These are phyloP conservation scores for Ursus arctos DNA, from an alignment of 2,113 vertebrate species.

Conservation along the genomic window DNA sequence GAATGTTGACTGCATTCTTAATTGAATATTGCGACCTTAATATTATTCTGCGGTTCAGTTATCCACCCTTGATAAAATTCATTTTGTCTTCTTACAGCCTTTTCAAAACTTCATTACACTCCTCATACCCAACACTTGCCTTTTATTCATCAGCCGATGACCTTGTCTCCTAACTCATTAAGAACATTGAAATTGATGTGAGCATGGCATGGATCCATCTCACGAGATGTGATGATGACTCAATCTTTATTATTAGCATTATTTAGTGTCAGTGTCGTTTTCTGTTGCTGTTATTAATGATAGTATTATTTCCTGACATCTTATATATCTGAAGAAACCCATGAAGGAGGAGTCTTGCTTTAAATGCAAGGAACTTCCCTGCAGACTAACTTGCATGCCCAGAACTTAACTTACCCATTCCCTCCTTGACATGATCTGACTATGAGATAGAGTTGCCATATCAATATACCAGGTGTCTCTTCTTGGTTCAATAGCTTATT, in stretches of 20 bases:
- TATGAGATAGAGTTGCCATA: background rate
- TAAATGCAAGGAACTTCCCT: background rate
- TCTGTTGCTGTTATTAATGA: background rate
- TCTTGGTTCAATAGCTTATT: background rate
- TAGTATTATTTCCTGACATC: background rate
- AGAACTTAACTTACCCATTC: background rate
- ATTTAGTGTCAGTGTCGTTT: background rate
- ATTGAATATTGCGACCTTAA: background rate
- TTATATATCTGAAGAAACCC: background rate
- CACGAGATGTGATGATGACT: background rate
- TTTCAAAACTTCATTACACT: background rate
- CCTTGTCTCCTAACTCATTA: background rate
- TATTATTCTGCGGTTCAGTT: background rate
- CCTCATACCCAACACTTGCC: background rate
- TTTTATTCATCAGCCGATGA: background rate
- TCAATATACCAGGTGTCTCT: background rate
- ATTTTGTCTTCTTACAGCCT: background rate
- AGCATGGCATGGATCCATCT: background rate
- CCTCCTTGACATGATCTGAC: background rate
- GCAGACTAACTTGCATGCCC: rapidly evolving
- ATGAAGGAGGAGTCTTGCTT: background rate
- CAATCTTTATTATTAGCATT: background rate
- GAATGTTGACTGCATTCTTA: background rate
- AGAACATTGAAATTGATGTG: background rate
- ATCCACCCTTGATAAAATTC: background rate